phyloP scores from a whole-genome alignment of 1,140 invertebrate genomes.

The Papilio polytes region DNA sequence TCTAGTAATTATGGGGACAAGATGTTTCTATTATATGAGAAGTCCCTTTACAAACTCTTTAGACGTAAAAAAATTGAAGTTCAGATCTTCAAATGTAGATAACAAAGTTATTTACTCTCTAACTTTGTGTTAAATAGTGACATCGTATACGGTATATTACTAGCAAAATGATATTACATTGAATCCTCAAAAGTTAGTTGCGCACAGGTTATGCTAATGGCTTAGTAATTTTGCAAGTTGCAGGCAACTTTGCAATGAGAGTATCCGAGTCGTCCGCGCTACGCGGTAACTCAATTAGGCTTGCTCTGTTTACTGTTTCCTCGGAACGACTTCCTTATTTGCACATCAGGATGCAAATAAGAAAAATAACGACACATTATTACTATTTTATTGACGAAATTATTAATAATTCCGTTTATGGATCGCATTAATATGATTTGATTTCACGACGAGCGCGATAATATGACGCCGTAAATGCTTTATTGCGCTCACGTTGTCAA shows the following conservation, averaged over 20 bases:
- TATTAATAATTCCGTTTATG: constrained; percentile 58
- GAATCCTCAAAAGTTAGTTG: constrained; percentile 34
- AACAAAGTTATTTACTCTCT: not conserved
- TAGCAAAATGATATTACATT: constrained; percentile 26
- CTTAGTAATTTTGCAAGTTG: constrained; percentile 45
- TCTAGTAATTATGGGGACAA: no score
- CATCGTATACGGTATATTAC: constrained; percentile 1
- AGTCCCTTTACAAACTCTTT: no score
- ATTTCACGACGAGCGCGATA: constrained; percentile 54
- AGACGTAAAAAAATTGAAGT: no score
- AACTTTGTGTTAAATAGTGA: not conserved
- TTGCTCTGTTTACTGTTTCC: constrained; percentile 43
- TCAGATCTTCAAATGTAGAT: not conserved
- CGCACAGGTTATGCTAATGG: constrained; percentile 43
- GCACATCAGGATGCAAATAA: constrained; percentile 31
- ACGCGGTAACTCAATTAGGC: constrained; percentile 52
- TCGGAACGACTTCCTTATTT: constrained; percentile 41
- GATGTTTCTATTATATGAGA: no score
- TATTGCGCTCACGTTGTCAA: constrained; percentile 72
- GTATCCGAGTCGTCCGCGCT: constrained; percentile 46
- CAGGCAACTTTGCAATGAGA: constrained; percentile 49
- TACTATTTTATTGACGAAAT: constrained; percentile 42
- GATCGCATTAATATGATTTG: constrained; percentile 52
- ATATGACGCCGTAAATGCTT: constrained; percentile 67
- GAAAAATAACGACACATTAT: constrained; percentile 39